Evolutionary conservation across 2,113 vertebrate genomes (phyloP).

Genomic region (Panthera leo): DNA sequence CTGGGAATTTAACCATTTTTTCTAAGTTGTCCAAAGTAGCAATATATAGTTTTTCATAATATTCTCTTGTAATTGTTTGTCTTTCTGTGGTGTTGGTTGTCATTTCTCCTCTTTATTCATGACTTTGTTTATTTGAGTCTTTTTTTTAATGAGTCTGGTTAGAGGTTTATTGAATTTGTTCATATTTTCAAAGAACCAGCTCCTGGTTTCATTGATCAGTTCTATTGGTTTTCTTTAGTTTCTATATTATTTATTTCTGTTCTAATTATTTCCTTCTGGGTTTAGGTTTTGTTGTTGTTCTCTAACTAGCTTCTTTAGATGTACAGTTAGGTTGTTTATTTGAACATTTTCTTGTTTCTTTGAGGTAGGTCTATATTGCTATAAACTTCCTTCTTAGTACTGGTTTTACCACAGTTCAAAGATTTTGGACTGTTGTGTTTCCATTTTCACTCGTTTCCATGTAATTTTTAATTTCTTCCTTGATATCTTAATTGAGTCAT

Average conservation of each 20-base stretch:
- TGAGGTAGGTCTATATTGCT: background rate
- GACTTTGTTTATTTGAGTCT: background rate
- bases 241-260: background rate
- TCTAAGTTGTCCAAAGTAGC: no score
- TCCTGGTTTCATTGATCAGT: background rate
- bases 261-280: background rate
- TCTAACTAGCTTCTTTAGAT: background rate
- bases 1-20: no score
- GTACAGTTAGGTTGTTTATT: background rate
- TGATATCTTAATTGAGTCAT: background rate
- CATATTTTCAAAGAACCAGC: background rate
- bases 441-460: background rate
- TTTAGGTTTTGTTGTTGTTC: background rate
- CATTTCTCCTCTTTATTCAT: background rate
- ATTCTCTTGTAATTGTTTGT: background rate
- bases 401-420: background rate
- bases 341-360: background rate
- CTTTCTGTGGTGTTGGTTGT: background rate
- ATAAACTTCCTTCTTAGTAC: background rate
- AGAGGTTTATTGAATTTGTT: background rate
- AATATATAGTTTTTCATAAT: background rate
- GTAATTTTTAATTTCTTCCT: background rate
- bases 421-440: background rate
- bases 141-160: no score
- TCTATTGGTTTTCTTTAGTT: background rate